phyloP scores from a whole-genome alignment of 2,113 vertebrate genomes.

The Cardinalis cardinalis region DNA sequence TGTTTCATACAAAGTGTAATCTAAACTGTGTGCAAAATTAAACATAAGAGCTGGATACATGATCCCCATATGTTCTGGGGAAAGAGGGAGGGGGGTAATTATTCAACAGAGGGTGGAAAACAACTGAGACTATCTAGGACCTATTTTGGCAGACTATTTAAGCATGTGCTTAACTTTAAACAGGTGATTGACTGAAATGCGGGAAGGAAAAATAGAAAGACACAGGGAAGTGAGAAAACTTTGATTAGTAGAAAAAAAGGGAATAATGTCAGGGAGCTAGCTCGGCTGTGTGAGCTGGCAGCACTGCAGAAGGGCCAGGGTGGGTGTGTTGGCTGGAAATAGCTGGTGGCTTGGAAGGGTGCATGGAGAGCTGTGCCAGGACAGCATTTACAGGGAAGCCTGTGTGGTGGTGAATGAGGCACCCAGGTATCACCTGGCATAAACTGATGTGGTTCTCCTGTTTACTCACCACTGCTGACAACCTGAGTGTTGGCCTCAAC shows the following conservation, averaged over 20 bases:
- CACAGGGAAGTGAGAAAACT: not conserved
- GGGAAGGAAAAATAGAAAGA: not conserved
- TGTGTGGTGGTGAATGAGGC: rapidly evolving
- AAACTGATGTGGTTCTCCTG: not conserved
- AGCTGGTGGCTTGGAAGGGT: not conserved
- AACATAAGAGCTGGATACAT: not conserved
- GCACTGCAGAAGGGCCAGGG: not conserved
- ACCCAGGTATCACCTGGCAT: not conserved
- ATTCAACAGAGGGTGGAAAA: not conserved
- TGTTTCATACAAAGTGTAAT: slow-evolving; percentile 38
- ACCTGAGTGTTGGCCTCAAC: not conserved
- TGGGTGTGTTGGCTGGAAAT: not conserved
- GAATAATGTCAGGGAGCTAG: not conserved
- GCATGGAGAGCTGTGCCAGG: not conserved
- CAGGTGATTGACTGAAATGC: not conserved
- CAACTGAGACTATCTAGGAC: not conserved
- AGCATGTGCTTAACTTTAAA: not conserved
- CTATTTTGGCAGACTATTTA: not conserved
- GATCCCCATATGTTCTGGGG: not conserved
- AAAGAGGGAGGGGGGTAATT: rapidly evolving
- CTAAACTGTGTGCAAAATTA: slow-evolving; percentile 37
- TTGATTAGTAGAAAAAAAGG: not conserved
- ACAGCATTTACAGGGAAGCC: rapidly evolving
- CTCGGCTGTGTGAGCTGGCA: not conserved
- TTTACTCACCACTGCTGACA: not conserved